Evolutionary conservation across 2,888 invertebrate genomes (phyloP), one percentile per base, ranked within the genome.

Genomic region (Nephrocerus scutellatus): DNA sequence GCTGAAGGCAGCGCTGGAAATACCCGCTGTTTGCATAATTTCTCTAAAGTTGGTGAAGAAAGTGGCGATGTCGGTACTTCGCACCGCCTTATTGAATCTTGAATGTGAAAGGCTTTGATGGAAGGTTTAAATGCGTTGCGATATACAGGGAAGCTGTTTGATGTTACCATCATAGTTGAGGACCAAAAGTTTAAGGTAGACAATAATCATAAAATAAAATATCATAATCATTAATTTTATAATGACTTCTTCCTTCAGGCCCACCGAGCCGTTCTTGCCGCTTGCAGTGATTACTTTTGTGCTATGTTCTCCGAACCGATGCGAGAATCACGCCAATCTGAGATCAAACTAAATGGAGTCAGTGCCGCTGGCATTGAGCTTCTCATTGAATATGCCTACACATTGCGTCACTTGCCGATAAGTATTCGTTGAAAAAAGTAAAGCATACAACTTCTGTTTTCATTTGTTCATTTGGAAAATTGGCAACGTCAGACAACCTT

Each of bases 231-330:
- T n/a, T n/a, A n/a, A n/a, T n/a, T n/a, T n/a, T n/a, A n/a, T n/a
- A n/a, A n/a, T n/a, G n/a, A n/a, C n/a, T n/a, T n/a, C n/a, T n/a
- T n/a, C n/a, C n/a, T n/a, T n/a, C 55, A 76, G 71, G 82, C 81
- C 1, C 83, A 84, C 57, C 74, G 79, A 46, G 79, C 77, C 1
- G 80, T 83, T 2, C 64, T 83, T 43, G 79, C 83, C 4, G 78
- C 82, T 19, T 80, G 80, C 55, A 81, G 81, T 53, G 81, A 81
- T 54, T 84, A 82, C 53, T 84, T 84, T 63, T 72, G 79, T 48
- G 82, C 82, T 34, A 82, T 83, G 82, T 84, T 84, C 55, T 80
- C 80, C 1, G 79, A 64, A 48, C 77, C 76, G 30, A 78, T 83
- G 74, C 65, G 74, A 44, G 83, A 84, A 61, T 73, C 80, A 16